These are phyloP conservation scores for Auanema sp. DNA, from an alignment of 2,888 invertebrate species.

Conservation along the genomic window DNA sequence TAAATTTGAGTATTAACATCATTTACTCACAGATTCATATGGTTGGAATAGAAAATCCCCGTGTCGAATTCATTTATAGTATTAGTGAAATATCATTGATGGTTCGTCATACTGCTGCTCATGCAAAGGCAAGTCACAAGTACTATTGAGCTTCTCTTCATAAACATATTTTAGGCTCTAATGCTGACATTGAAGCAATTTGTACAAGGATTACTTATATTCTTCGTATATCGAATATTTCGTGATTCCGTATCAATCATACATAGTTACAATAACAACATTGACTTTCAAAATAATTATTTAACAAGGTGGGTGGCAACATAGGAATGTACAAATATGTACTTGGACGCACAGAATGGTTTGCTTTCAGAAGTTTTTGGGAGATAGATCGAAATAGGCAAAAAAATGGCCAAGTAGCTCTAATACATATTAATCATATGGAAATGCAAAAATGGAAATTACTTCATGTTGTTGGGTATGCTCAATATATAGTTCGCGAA, in stretches of 20 bases:
- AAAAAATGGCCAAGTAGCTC: slow-evolving; percentile 22
- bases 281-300: slow-evolving; percentile 55
- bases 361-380: slow-evolving; percentile 49
- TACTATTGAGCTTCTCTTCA: background rate
- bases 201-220: slow-evolving; percentile 45
- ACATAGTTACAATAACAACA: slow-evolving; percentile 45
- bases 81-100: slow-evolving; percentile 48
- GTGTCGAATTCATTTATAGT: slow-evolving; percentile 45
- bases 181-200: slow-evolving; percentile 41
- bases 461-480: slow-evolving; percentile 39
- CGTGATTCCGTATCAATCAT: slow-evolving; percentile 50
- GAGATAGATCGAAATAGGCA: slow-evolving; percentile 50
- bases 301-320: slow-evolving; percentile 30
- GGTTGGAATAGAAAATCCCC: slow-evolving; percentile 45
- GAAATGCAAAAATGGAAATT: slow-evolving; percentile 41
- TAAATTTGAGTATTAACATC: slow-evolving; percentile 6
- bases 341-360: slow-evolving; percentile 6
- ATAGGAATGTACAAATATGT: too few species aligned
- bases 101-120: slow-evolving; percentile 31
- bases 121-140: slow-evolving; percentile 31
- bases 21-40: slow-evolving; percentile 47
- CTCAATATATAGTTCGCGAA: slow-evolving; percentile 4
- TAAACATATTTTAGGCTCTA: slow-evolving; percentile 26
- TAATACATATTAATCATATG: slow-evolving; percentile 31
- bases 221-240: slow-evolving; percentile 54